Evolutionary conservation across 1,140 invertebrate genomes (phyloP), one percentile per base, ranked within the genome.

Genomic region (Lineus longissimus): DNA sequence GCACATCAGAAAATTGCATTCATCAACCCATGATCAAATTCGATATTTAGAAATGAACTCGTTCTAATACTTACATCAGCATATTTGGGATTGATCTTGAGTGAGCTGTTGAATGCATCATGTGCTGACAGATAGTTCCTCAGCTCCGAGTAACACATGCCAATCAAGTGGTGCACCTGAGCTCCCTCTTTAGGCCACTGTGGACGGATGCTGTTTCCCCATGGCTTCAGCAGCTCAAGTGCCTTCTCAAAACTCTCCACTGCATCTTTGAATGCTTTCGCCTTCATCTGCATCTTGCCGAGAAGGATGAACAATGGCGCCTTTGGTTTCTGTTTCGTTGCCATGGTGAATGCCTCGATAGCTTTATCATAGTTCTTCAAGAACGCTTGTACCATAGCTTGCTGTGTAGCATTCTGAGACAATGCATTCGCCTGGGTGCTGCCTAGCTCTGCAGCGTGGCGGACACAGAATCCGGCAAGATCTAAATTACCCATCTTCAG

Each of bases 341-440:
- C 79, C 43, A 64, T 33, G 23, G 65, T 51, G 17, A 82, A 66
- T 0, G 76, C 79, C 27, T 75, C 75, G 45, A 81, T 78, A 30
- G 81, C 81, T 76, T 79, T 81, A 62, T 76, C 73, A 69, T 81
- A 79, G 64, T 82, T 79, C 59, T 81, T 80, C 2, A 82, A 69
- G 76, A 82, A 82, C 15, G 77, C 74, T 62, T 79, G 77, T 2
- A 82, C 79, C 9, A 81, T 70, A 41, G 80, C 81, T 63, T 80
- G 76, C 64, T 82, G 80, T 33, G 76, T 80, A 0, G 79, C 73
- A 30, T 68, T 70, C 55, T 75, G 72, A 59, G 72, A 76, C n/a
- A 43, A 76, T 66, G 30, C 69, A 70, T 9, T 65, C 67, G 19
- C 69, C 64, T 55, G 64, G 61, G 27, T 68, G 58, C 60, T 64